Conservation (phyloP, 2,888 invertebrate genomes). For the Julus scanicus region DNA sequence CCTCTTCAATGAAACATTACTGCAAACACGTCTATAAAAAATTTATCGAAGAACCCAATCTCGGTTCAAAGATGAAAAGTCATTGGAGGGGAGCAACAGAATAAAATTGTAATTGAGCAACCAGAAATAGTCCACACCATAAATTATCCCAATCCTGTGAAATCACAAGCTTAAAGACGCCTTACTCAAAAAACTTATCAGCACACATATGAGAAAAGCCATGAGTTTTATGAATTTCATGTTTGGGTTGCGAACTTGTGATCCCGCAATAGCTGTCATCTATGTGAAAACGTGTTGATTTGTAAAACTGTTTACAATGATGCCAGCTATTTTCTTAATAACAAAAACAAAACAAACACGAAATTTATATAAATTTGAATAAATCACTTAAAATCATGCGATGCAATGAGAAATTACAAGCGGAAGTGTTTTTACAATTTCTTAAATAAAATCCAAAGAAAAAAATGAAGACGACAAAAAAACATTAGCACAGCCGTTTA, state of each 20-base stretch:
- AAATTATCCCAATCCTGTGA: neutral
- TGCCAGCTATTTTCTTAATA: too few relatives aligned
- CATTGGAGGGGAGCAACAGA: neutral
- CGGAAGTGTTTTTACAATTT: too few relatives aligned
- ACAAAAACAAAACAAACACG: too few relatives aligned
- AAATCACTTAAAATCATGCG: too few relatives aligned
- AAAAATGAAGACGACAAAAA: neutral
- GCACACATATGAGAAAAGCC: too few relatives aligned
- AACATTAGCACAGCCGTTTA: slow-evolving; percentile 10
- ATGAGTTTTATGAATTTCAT: neutral
- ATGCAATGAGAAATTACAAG: too few relatives aligned
- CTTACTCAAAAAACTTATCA: neutral
- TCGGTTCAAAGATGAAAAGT: slow-evolving; percentile 8
- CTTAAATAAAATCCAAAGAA: too few relatives aligned
- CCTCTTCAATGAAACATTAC: neutral
- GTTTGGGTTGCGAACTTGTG: neutral
- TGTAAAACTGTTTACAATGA: too few relatives aligned
- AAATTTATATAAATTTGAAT: too few relatives aligned
- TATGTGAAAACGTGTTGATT: too few relatives aligned
- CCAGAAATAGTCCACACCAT: neutral
- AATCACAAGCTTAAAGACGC: too few relatives aligned
- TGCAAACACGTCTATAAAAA: neutral
- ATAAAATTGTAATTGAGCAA: neutral
- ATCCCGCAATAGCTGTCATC: too few relatives aligned
- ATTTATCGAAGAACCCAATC: neutral